Conservation (phyloP, 2,113 vertebrate species). For the Noturus placidus region DNA sequence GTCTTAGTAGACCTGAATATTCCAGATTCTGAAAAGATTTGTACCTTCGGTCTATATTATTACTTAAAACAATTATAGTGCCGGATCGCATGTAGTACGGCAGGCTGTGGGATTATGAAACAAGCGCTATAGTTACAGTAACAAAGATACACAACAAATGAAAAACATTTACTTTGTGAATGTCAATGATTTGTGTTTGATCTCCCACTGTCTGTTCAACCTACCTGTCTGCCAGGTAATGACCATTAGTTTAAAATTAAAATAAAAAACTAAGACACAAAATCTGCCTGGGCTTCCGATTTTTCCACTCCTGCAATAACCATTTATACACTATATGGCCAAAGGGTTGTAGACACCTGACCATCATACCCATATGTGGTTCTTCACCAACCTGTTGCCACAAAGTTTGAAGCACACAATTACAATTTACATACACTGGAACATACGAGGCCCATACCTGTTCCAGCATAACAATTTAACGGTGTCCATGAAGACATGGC, state of each 20-base stretch:
- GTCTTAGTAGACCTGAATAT: not conserved
- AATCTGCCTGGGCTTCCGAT: not conserved
- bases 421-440: not conserved
- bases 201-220: too few species aligned
- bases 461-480: not conserved
- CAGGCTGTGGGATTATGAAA: too few species aligned
- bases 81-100: too few species aligned
- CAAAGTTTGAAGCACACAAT: not conserved
- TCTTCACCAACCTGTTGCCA: not conserved
- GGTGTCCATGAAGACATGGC: not conserved
- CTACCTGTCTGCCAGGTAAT: too few species aligned
- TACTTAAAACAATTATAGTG: too few species aligned
- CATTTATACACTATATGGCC: not conserved
- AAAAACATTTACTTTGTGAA: too few species aligned
- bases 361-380: not conserved
- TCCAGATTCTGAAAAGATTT: not conserved
- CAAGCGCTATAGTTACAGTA: too few species aligned
- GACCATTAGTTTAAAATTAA: too few species aligned
- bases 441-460: not conserved
- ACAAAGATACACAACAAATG: too few species aligned
- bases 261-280: not conserved
- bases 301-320: not conserved
- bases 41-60: too few species aligned
- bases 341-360: not conserved
- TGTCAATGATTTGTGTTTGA: too few species aligned